Conservation (phyloP, 1,140 invertebrate species). For the Nylanderia fulva region DNA sequence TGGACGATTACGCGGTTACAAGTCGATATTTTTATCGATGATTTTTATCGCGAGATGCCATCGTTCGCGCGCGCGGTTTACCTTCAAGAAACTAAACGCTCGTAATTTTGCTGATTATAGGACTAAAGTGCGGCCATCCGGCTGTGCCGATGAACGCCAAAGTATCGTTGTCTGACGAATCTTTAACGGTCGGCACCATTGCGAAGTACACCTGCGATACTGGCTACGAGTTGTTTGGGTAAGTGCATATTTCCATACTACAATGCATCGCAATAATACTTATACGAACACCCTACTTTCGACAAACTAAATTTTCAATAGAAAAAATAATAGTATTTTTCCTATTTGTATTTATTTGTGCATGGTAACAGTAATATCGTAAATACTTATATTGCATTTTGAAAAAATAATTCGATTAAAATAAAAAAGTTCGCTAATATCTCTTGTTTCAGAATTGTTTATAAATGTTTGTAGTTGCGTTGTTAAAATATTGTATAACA, state of each 20-base stretch:
- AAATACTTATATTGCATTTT: neutral
- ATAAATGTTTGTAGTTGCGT: too few relatives aligned
- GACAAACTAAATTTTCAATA: too few relatives aligned
- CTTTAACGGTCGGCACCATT: conserved; percentile 87
- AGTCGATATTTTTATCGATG: conserved; percentile 31
- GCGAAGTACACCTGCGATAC: conserved; percentile 94
- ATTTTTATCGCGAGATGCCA: neutral
- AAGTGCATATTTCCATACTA: conserved; percentile 70
- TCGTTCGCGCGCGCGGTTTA: neutral
- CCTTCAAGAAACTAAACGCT: conserved; percentile 25
- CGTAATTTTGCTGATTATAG: conserved; percentile 80
- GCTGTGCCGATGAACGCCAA: conserved; percentile 93
- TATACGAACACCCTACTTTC: too few relatives aligned
- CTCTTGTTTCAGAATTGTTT: too few relatives aligned
- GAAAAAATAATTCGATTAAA: too few relatives aligned
- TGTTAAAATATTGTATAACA: too few relatives aligned
- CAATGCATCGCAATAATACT: neutral
- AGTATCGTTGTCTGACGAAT: conserved; percentile 87
- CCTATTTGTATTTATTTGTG: too few relatives aligned
- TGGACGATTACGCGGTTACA: neutral
- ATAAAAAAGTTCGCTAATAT: too few relatives aligned
- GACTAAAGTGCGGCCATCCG: conserved; percentile 90
- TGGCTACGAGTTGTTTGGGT: conserved; percentile 91
- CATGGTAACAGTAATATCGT: too few relatives aligned
- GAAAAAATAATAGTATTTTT: too few relatives aligned